phyloP scores from a whole-genome alignment of 2,888 invertebrate genomes.

The Agriopis aurantiaria region DNA sequence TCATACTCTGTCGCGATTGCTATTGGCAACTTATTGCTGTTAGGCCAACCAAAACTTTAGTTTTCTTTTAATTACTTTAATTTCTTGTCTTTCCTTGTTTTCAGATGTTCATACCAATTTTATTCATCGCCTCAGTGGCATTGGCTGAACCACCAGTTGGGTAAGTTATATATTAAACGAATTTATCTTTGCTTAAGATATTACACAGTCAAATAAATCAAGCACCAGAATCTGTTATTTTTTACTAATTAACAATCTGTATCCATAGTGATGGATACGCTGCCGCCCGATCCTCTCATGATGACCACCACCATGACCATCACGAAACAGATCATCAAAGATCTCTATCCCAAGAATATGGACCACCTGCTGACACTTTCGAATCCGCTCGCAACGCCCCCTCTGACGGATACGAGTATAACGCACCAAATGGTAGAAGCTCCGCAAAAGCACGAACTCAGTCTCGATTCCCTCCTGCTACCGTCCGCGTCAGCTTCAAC shows the following conservation, averaged over 20 bases:
- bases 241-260: background rate
- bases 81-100: background rate
- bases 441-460: conserved; percentile 6
- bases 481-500: conserved; percentile 34
- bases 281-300: conserved; percentile 30
- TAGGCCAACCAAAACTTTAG: background rate
- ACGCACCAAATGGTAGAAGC: conserved; percentile 12
- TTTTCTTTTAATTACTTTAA: background rate
- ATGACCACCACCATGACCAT: conserved; percentile 27
- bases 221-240: no score
- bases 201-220: background rate
- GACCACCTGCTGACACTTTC: conserved; percentile 5
- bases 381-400: conserved; percentile 13
- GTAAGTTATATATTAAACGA: conserved; percentile 27
- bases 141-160: conserved; percentile 72
- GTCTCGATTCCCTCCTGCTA: conserved; percentile 22
- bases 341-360: conserved; percentile 37
- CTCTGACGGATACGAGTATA: conserved; percentile 27
- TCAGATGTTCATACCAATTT: conserved; percentile 7
- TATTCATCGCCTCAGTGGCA: conserved; percentile 20
- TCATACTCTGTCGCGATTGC: background rate
- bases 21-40: background rate
- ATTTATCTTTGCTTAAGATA: background rate
- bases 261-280: conserved; percentile 40
- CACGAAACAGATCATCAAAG: conserved; percentile 21